These are phyloP conservation scores for Corbicula japonica DNA, from an alignment of 2,888 invertebrate genomes.

Conservation along the genomic window DNA sequence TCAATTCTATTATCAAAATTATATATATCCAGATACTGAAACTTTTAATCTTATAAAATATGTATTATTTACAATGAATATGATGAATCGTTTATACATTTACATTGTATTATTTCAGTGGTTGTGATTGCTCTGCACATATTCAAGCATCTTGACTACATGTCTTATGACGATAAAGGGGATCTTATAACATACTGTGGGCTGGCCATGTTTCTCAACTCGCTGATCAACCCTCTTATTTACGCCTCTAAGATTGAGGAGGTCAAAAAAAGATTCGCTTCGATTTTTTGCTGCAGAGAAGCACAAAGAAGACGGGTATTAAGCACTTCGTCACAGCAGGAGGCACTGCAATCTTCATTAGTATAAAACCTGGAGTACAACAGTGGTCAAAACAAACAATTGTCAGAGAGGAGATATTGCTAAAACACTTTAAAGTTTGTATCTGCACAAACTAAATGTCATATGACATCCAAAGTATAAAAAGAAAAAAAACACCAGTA, in stretches of 20 bases:
- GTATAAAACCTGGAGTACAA: not conserved
- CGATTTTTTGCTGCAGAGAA: slow-evolving; percentile 55
- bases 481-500: no score
- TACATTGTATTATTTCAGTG: slow-evolving; percentile 65
- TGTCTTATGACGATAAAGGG: slow-evolving; percentile 58
- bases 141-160: slow-evolving; percentile 42
- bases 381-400: no score
- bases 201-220: slow-evolving; percentile 66
- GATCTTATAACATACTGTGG: slow-evolving; percentile 57
- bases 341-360: slow-evolving; percentile 2
- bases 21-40: no score
- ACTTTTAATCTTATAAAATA: no score
- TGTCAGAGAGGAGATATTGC: no score
- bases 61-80: no score
- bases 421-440: no score
- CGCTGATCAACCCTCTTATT: slow-evolving; percentile 74
- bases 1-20: no score
- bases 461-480: no score
- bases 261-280: slow-evolving; percentile 65
- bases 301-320: not conserved
- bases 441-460: no score
- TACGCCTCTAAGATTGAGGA: slow-evolving; percentile 73
- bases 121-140: slow-evolving; percentile 64
- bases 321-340: not conserved
- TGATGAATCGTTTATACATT: no score